Base-by-base conservation (phyloP, 1,140 invertebrate genomes). In the Drosophila nebulosa region DNA sequence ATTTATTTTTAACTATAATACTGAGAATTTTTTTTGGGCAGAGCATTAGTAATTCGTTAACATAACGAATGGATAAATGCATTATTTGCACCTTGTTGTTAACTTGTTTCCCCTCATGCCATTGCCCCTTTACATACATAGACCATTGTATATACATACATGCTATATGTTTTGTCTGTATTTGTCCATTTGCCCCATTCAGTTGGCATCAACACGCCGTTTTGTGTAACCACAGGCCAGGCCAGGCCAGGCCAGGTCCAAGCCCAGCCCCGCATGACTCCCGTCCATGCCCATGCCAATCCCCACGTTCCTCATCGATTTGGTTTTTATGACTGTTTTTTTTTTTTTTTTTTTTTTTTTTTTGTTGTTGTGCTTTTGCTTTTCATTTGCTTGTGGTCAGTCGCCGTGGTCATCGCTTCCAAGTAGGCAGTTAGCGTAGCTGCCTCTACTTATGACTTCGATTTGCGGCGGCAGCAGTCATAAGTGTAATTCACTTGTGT, bases 161-260 rank as follows among this genome's bases (percentile, higher is more conserved):
- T 32, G 12, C 35, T 42, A 32, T 53, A 51, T 60, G 35, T 53
- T 69, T 70, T 76, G 66, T 75, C 52, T 53, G 51, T 55, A 30
- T 55, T 55, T 30, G 24, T 30, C 52, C 52, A 55, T 18, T 55
- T 30, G 52, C 16, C 52, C 78, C 80, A 85, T 85, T 85, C 80
- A 85, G 84, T 63, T 86, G 42, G 80, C 80, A 85, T 85, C 80
- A 85, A 85, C 80, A 85, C 80, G 74, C 80, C 81, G 80, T 86
- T 85, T 85, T 68, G 73, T 77, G 69, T 72, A 81, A 64, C 55
- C 77, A 64, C 59, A 52, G 21, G 26, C 57, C 63, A 3, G 39
- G 3, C 26, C 66, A 22, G 66, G 26, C 30, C 27, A 6, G n/a
- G 1, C 21, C 32, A 30, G 27, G 27, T 51, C 60, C 60, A 64